A percentile compares a stretch with the other conserved stretches of the same genome.
phyloP scores from a whole-genome alignment of 2,888 invertebrate genomes.

The Hydropsyche betteni region DNA sequence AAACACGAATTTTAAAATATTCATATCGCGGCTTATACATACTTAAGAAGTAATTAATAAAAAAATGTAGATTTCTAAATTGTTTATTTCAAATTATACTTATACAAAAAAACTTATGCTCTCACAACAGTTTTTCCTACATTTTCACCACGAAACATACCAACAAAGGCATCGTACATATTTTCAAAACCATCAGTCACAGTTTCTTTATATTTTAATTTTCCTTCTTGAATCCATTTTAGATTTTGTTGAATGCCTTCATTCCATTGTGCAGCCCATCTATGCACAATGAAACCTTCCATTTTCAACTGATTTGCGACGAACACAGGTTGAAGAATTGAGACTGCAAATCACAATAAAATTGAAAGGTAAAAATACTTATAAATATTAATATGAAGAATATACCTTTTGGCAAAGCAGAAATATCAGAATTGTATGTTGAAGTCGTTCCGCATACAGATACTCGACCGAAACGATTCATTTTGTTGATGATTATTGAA shows the following conservation, averaged over 20 bases:
- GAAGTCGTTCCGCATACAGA: slow-evolving; percentile 74
- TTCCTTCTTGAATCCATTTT: slow-evolving; percentile 74
- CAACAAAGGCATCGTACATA: slow-evolving; percentile 74
- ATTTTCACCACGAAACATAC: slow-evolving; percentile 72
- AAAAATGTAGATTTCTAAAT: too few species aligned
- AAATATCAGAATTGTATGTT: slow-evolving; percentile 67
- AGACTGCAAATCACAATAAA: slow-evolving; percentile 53
- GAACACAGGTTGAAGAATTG: slow-evolving; percentile 65
- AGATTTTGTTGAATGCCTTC: slow-evolving; percentile 72
- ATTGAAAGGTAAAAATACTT: too few species aligned
- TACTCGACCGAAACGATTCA: slow-evolving; percentile 70
- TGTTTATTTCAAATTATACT: too few species aligned
- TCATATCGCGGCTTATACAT: too few species aligned
- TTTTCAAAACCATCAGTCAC: slow-evolving; percentile 77
- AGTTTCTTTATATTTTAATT: slow-evolving; percentile 75
- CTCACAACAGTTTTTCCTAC: slow-evolving; percentile 77
- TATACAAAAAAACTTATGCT: slow-evolving; percentile 55
- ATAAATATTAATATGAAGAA: background rate
- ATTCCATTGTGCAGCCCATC: slow-evolving; percentile 69
- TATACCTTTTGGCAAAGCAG: slow-evolving; percentile 49
- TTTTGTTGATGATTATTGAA: slow-evolving; percentile 67
- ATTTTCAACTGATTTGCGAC: slow-evolving; percentile 69
- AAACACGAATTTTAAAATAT: too few species aligned
- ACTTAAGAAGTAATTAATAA: too few species aligned
- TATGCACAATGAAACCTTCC: slow-evolving; percentile 69